Conservation (phyloP, 2,888 invertebrate genomes). For the Tolmerus cingulatus region DNA sequence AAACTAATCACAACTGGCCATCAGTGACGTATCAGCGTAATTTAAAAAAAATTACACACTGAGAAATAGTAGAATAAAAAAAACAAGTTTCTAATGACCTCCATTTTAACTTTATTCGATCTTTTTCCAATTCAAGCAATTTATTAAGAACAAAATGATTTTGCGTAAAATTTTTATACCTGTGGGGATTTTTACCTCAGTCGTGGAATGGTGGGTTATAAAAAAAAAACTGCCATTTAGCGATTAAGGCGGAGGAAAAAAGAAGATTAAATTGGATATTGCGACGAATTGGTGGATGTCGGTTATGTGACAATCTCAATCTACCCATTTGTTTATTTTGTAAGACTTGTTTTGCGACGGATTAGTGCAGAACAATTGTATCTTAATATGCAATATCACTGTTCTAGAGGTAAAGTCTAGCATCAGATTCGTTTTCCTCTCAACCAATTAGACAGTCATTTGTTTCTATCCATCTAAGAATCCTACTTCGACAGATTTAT, state of each 20-base stretch:
- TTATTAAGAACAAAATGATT: not conserved
- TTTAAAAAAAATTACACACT: not conserved
- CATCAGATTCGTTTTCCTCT: not conserved
- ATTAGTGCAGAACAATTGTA: slow-evolving; percentile 1
- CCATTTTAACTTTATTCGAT: not conserved
- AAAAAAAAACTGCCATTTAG: not conserved
- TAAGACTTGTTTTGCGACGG: not conserved
- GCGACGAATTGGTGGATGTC: not conserved
- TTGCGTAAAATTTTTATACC: not conserved
- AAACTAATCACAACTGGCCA: not conserved
- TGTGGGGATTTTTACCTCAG: not conserved
- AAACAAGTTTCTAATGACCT: not conserved
- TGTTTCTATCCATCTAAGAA: not conserved
- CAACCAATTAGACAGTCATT: not conserved
- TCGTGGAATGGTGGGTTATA: not conserved
- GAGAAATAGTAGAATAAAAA: not conserved
- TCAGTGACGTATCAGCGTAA: not conserved
- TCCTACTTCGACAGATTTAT: not conserved
- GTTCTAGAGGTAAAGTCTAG: not conserved
- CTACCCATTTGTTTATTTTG: not conserved
- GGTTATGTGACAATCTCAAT: not conserved
- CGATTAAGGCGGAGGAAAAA: not conserved
- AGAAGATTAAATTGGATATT: not conserved
- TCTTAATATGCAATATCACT: not conserved
- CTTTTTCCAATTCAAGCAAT: not conserved